Evolutionary conservation across 2,113 vertebrate species (phyloP), one percentile per base, ranked within the genome.

Genomic region (Oceanodroma tethys): DNA sequence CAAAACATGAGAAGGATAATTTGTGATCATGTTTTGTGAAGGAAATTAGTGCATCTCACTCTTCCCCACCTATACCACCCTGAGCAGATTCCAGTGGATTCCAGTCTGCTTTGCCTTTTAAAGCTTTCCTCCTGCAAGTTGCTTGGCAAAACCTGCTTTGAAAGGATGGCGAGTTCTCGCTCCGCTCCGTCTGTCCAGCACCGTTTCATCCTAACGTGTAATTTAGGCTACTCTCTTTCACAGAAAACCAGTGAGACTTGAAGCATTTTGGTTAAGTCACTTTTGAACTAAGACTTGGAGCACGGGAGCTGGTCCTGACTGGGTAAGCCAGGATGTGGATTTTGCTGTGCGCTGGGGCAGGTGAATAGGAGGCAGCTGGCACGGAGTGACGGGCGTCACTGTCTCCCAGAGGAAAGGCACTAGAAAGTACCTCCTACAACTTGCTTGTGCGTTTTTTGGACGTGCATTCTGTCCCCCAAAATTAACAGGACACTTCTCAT

Each of bases 371-470:
- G 23, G n/a, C 34, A 7, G 52, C 11, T 43, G 53, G 53, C 43
- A 30, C 1, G n/a, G 25, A n/a, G 72, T 5, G 3, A 42, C 59
- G 52, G 25, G 7, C 1, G 2, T 26, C 10, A 4, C 47, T 26
- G 45, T 72, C 67, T 62, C 19, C 40, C 22, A 42, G 47, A 50
- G 45, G 13, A 38, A 52, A 34, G 32, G 38, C 18, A 34, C 22
- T 13, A 21, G 55, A 15, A 38, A 38, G 27, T 34, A 53, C 17
- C 17, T 62, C 47, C 26, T n/a, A 19, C 29, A 38, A 11, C 23
- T 53, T 58, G 38, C 22, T 36, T 8, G 23, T 38, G 53, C 36
- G 6, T 67, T 59, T 66, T 58, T 50, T 45, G 20, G 40, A 14
- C 6, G 1, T 15, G 9, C 22, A 13, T 55, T 34, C n/a, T 36